Evolutionary conservation across 1,140 invertebrate genomes (phyloP).

Genomic region (Cydia amplana): DNA sequence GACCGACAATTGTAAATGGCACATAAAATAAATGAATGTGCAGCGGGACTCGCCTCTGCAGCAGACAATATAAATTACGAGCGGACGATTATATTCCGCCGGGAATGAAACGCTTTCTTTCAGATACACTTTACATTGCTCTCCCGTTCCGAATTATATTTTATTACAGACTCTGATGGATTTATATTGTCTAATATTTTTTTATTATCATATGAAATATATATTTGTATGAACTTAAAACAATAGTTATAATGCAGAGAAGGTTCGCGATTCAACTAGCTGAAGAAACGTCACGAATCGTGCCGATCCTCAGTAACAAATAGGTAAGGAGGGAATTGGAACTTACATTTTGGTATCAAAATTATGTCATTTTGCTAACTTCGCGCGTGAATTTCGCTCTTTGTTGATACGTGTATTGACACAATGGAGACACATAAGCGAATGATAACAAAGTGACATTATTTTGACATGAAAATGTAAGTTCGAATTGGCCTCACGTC

Average conservation of each 20-base stretch:
- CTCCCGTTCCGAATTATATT: conserved; percentile 27
- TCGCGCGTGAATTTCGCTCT: no score
- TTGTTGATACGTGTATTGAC: no score
- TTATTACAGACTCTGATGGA: not conserved
- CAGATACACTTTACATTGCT: conserved; percentile 66
- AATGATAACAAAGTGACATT: no score
- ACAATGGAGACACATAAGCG: no score
- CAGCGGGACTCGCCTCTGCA: conserved; percentile 79
- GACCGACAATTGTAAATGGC: conserved; percentile 81
- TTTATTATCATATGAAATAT: not conserved
- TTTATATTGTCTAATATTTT: not conserved
- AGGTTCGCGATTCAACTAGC: no score
- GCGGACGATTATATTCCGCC: conserved; percentile 80
- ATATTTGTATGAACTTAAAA: not conserved
- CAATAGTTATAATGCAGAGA: no score
- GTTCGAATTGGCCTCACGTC: no score
- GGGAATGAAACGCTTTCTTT: conserved; percentile 76
- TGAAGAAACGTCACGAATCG: no score
- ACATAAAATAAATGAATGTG: conserved; percentile 82
- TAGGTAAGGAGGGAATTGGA: not conserved
- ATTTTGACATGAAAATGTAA: no score
- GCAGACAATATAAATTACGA: conserved; percentile 81
- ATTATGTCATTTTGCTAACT: no score
- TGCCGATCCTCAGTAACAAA: not conserved
- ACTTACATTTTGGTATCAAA: no score